These are phyloP conservation scores for Hyposmocoma kahamanoa DNA, from an alignment of 1,140 invertebrate species.

Conservation along the genomic window DNA sequence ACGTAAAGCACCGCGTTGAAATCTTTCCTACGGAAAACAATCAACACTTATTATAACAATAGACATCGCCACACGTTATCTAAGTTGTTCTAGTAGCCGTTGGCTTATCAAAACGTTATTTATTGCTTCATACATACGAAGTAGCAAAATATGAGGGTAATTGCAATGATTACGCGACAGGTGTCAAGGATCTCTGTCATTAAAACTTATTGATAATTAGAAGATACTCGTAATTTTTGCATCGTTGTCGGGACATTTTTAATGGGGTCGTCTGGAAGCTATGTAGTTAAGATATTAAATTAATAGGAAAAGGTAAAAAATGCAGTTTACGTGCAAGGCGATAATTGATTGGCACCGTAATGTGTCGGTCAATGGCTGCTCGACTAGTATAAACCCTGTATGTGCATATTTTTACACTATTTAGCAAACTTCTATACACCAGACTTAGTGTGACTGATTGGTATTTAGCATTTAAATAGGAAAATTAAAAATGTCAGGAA, in stretches of 20 bases:
- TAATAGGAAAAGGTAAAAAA: background rate
- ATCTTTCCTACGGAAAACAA: too few species aligned
- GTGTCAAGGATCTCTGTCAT: background rate
- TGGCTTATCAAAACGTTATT: too few species aligned
- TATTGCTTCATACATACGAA: background rate
- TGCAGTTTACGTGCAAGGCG: background rate
- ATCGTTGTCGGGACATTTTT: background rate
- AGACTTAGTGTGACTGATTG: too few species aligned
- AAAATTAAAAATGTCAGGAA: too few species aligned
- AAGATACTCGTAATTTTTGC: background rate
- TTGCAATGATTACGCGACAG: slow-evolving; percentile 1
- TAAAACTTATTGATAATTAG: slow-evolving; percentile 4
- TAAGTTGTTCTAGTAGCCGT: too few species aligned
- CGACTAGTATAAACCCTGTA: too few species aligned
- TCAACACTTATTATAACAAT: too few species aligned
- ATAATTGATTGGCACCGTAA: slow-evolving; percentile 2
- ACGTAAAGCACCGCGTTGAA: too few species aligned
- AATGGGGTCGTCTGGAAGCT: background rate
- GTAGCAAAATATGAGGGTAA: background rate
- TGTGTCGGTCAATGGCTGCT: background rate
- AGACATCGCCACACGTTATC: too few species aligned
- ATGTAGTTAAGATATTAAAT: slow-evolving; percentile 3
- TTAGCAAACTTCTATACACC: too few species aligned
- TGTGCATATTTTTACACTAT: too few species aligned
- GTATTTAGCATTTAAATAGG: too few species aligned